Evolutionary conservation across 2,113 vertebrate genomes (phyloP).

Genomic region (Tupaia tana): DNA sequence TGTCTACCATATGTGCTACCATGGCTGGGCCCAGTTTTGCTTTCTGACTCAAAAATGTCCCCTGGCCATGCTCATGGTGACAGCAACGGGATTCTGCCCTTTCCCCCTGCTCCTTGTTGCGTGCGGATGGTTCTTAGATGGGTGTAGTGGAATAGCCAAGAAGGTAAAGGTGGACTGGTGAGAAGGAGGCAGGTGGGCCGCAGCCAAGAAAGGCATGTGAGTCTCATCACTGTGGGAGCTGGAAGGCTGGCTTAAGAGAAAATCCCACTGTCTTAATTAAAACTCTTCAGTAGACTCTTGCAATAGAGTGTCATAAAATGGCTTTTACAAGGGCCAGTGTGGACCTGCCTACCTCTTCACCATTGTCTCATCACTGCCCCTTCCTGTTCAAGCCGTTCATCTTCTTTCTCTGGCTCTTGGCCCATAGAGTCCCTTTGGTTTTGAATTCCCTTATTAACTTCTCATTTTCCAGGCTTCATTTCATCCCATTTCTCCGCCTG

Average conservation of each 20-base stretch:
- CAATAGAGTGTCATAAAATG: background rate
- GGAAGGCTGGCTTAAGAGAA: background rate
- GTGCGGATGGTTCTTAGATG: background rate
- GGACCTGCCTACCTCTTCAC: background rate
- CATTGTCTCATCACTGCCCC: background rate
- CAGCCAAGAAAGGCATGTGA: background rate
- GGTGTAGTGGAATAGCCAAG: background rate
- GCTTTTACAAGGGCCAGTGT: background rate
- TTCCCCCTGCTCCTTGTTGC: background rate
- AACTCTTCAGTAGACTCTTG: background rate
- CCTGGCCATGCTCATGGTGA: background rate
- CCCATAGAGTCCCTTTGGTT: background rate
- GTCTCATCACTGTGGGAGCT: background rate
- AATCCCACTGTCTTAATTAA: background rate
- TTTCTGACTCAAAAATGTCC: background rate
- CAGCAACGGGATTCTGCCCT: background rate
- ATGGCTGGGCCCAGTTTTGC: background rate
- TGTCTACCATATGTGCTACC: too few species aligned
- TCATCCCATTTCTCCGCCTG: background rate
- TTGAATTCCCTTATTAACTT: background rate
- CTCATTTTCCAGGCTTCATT: background rate
- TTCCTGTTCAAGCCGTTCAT: background rate
- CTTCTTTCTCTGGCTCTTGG: background rate
- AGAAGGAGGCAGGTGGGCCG: background rate
- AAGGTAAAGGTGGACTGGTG: background rate